phyloP scores from a whole-genome alignment of 2,797 vertebrate species.

The Phaenicophaeus curvirostris region DNA sequence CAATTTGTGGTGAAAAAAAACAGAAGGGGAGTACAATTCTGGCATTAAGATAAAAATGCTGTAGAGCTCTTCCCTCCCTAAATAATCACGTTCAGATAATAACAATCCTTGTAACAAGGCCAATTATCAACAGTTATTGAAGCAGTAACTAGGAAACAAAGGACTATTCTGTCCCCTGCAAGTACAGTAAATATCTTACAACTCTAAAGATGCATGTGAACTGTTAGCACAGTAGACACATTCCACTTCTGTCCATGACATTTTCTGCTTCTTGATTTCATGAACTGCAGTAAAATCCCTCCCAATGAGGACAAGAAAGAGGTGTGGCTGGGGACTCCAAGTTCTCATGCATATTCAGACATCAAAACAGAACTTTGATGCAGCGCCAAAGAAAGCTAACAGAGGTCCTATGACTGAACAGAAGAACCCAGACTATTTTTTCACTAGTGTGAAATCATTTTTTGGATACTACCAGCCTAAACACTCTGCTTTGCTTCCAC shows the following conservation, averaged over 20 bases:
- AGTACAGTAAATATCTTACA: not conserved
- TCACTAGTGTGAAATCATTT: not conserved
- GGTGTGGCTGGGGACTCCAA: not conserved
- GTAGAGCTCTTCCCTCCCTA: not conserved
- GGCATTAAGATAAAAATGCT: not conserved
- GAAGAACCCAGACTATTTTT: not conserved
- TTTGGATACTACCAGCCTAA: not conserved
- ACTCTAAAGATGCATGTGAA: not conserved
- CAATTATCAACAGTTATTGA: not conserved
- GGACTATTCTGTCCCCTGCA: not conserved
- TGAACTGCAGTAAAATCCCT: not conserved
- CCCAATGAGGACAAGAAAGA: not conserved
- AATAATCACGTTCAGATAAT: not conserved
- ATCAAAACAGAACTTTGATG: not conserved
- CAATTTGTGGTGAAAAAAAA: not conserved
- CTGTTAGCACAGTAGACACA: not conserved
- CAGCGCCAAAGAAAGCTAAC: not conserved
- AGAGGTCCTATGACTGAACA: not conserved
- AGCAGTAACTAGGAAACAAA: not conserved
- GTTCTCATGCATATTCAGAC: not conserved
- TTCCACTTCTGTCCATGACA: not conserved
- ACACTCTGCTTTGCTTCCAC: not conserved
- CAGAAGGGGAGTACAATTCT: not conserved
- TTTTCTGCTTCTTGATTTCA: not conserved
- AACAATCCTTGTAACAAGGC: not conserved